A percentile compares a stretch with the other conserved stretches of the same genome.
phyloP scores from a whole-genome alignment of 2,113 vertebrate genomes.

The Falco punctatus region DNA sequence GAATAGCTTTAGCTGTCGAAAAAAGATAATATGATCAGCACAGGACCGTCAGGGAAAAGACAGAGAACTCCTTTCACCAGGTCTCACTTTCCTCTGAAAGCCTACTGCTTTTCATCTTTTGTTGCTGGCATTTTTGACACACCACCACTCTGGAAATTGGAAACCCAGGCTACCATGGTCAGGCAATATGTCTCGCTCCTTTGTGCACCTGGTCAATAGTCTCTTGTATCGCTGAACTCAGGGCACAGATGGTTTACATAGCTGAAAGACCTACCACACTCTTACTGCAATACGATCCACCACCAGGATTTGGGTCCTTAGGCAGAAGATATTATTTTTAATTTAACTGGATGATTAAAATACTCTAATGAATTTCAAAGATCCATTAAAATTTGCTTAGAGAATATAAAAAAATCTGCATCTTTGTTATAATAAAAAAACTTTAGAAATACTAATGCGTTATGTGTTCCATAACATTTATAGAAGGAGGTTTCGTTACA shows the following conservation, averaged over 20 bases:
- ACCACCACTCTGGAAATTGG: not conserved
- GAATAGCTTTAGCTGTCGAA: not conserved
- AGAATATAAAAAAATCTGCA: not conserved
- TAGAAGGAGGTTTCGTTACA: not conserved
- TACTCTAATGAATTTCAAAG: slow-evolving; percentile 8
- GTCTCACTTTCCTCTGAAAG: not conserved
- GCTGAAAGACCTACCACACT: slow-evolving; percentile 38
- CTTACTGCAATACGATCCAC: slow-evolving; percentile 21
- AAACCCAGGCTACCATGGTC: slow-evolving; percentile 9
- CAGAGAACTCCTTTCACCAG: slow-evolving; percentile 27
- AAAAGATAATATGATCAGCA: not conserved
- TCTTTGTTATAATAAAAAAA: not conserved
- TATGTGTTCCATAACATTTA: not conserved
- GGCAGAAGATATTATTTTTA: slow-evolving; percentile 31
- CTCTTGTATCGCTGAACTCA: not conserved
- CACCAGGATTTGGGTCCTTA: slow-evolving; percentile 25
- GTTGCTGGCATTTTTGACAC: slow-evolving; percentile 27
- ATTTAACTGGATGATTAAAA: slow-evolving; percentile 28
- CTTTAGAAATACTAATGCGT: not conserved
- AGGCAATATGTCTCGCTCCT: not conserved
- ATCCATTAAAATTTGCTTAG: slow-evolving; percentile 11
- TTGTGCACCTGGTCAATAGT: slow-evolving; percentile 44
- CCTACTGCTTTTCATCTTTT: not conserved
- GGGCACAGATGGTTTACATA: slow-evolving; percentile 35
- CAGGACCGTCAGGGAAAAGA: not conserved